These are phyloP conservation scores for Ceyx melanurus DNA, from an alignment of 2,113 vertebrate species.

Conservation along the genomic window DNA sequence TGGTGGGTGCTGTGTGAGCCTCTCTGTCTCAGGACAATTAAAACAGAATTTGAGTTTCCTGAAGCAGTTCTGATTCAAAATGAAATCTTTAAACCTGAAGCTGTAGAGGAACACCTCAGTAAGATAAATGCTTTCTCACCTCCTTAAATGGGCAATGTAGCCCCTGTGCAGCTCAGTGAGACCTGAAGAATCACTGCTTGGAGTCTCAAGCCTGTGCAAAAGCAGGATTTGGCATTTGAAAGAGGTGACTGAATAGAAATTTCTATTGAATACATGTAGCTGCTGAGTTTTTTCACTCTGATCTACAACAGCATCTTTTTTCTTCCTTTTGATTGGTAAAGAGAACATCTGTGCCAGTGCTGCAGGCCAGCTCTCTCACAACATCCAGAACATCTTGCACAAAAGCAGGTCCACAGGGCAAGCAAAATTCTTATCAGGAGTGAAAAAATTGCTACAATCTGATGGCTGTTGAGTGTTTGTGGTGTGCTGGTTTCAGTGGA, in stretches of 20 bases:
- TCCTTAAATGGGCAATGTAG: background rate
- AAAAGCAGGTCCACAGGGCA: background rate
- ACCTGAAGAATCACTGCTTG: background rate
- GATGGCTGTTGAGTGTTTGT: background rate
- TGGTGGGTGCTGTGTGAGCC: background rate
- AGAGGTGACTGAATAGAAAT: background rate
- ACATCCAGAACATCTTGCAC: background rate
- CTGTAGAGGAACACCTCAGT: background rate
- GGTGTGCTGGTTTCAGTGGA: background rate
- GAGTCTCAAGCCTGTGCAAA: background rate
- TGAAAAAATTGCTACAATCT: background rate
- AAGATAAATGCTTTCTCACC: background rate
- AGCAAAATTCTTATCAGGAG: slow-evolving; percentile 1
- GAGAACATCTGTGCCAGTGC: background rate
- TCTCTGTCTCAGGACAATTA: background rate
- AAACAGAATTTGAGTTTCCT: background rate
- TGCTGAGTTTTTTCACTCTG: background rate
- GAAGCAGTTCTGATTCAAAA: background rate
- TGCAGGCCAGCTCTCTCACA: background rate
- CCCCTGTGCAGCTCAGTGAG: background rate
- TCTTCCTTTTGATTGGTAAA: background rate
- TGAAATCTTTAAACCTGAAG: background rate
- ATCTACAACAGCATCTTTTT: background rate
- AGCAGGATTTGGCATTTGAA: background rate
- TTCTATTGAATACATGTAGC: background rate